Base-by-base conservation (phyloP, 2,888 invertebrate genomes). In the Phoenoteleia sp. region DNA sequence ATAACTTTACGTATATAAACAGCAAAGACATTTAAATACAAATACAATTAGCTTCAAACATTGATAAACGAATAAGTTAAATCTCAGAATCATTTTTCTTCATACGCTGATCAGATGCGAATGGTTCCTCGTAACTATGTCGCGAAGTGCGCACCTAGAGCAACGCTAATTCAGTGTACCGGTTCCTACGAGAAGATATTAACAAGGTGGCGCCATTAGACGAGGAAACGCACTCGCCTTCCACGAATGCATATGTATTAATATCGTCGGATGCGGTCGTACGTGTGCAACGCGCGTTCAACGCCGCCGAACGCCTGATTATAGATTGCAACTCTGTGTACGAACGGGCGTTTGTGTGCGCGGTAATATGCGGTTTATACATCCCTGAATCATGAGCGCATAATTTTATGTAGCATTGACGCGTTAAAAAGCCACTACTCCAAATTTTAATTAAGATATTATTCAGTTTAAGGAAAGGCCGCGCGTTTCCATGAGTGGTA, bases 121-220 rank as follows among this genome's bases (percentile, higher is more conserved):
- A 71, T 71, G 82, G 76, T 77, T 82, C 75, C 75, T 76, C 77
- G 77, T 77, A 77, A 74, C 60, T 82, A n/a, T n/a, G n/a, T 52
- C 15, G 52, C 33, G 49, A 15, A 45, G 74, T 27, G 33, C 17
- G 47, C 45, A 75, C 58, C 52, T 75, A 69, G 67, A 66, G 56
- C 36, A 45, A 11, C 29, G 23, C 77, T 83, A 77, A 83, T 77
- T 67, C 77, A 25, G 42, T 52, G 60, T 77, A 82, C 72, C 72
- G 82, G 72, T 82, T 81, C n/a, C 52, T 49, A 62, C 39, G 36
- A 75, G 60, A 27, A 45, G 47, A 82, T 58, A 76, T 76, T 84
- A 86, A 85, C 83, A 86, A 86, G 84, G 84, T 87, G 83, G 85
- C 86, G 84, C 86, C 81, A 87, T 87, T 87, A 81, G 49, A 67